Percentiles rank a stretch among this genome's conserved stretches.
Conservation (phyloP, 2,797 vertebrate species). For the Chromobotia macracanthus region DNA sequence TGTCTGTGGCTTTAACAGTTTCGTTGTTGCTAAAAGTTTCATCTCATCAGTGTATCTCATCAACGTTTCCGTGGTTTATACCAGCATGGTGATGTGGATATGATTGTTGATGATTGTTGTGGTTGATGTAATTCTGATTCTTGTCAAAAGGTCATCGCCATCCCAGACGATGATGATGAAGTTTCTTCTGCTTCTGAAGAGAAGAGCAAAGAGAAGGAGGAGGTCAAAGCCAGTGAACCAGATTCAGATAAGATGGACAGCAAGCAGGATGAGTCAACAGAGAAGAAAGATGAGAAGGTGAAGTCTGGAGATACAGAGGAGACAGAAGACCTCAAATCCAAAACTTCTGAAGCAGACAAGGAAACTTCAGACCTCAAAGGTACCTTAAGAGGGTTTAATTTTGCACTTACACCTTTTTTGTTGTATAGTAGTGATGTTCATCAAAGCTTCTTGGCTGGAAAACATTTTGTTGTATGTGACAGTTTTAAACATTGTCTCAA, state of each 20-base stretch:
- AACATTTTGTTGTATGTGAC: too few species aligned
- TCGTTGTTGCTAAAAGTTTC: too few species aligned
- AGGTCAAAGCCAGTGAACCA: constrained; percentile 67
- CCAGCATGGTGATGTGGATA: too few species aligned
- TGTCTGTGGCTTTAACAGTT: too few species aligned
- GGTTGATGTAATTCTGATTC: too few species aligned
- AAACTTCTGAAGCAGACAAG: constrained; percentile 70
- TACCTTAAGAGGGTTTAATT: constrained; percentile 52
- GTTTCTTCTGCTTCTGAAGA: constrained; percentile 56
- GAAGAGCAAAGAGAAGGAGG: constrained; percentile 59
- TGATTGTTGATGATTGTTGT: too few species aligned
- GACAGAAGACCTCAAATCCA: constrained; percentile 63
- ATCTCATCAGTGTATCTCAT: too few species aligned
- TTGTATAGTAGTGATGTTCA: neutral
- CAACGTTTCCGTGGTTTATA: too few species aligned
- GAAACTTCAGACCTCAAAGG: constrained; percentile 73
- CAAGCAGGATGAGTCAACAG: constrained; percentile 55
- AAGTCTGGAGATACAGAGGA: constrained; percentile 63
- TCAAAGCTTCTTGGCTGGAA: neutral
- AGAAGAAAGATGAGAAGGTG: constrained; percentile 60
- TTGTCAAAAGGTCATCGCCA: constrained; percentile 72
- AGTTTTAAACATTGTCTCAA: too few species aligned
- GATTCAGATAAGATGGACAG: constrained; percentile 68
- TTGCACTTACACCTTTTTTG: too few species aligned
- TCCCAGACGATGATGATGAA: constrained; percentile 77